Evolutionary conservation across 2,113 vertebrate genomes (phyloP).

Genomic region (Gasterosteus nipponicus): DNA sequence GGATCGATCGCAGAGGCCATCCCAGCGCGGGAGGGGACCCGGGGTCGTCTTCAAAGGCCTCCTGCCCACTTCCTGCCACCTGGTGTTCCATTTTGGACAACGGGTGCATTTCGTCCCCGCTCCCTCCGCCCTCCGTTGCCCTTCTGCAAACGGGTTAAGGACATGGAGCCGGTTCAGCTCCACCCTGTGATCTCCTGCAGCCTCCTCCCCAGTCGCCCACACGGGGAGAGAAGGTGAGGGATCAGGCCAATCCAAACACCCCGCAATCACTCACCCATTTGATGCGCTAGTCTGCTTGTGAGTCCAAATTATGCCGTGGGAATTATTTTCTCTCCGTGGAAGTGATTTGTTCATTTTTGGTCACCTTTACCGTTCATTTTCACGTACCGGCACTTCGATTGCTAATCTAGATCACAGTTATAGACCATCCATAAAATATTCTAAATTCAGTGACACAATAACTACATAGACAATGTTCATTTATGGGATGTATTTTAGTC

Average conservation of each 20-base stretch:
- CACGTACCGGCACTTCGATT: not conserved
- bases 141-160: slow-evolving; percentile 67
- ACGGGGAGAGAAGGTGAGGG: slow-evolving; percentile 66
- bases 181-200: slow-evolving; percentile 67
- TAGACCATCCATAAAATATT: not conserved
- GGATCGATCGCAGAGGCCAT: slow-evolving; percentile 71
- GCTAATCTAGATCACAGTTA: not conserved
- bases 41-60: slow-evolving; percentile 81
- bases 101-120: slow-evolving; percentile 50
- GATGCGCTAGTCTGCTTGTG: slow-evolving; percentile 68
- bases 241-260: slow-evolving; percentile 65
- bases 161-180: slow-evolving; percentile 60
- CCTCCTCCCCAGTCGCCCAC: slow-evolving; percentile 50
- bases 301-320: slow-evolving; percentile 60
- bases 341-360: not conserved
- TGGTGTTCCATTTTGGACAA: slow-evolving; percentile 67
- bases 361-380: slow-evolving; percentile 4
- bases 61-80: slow-evolving; percentile 75
- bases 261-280: slow-evolving; percentile 54
- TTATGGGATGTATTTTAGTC: slow-evolving; percentile 22
- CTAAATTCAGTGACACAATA: slow-evolving; percentile 17
- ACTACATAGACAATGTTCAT: slow-evolving; percentile 16
- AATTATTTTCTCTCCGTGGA: slow-evolving; percentile 24
- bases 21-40: slow-evolving; percentile 65
- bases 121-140: slow-evolving; percentile 47